These are phyloP conservation scores for Bellardia bayeri DNA, from an alignment of 2,888 invertebrate genomes.

Conservation along the genomic window DNA sequence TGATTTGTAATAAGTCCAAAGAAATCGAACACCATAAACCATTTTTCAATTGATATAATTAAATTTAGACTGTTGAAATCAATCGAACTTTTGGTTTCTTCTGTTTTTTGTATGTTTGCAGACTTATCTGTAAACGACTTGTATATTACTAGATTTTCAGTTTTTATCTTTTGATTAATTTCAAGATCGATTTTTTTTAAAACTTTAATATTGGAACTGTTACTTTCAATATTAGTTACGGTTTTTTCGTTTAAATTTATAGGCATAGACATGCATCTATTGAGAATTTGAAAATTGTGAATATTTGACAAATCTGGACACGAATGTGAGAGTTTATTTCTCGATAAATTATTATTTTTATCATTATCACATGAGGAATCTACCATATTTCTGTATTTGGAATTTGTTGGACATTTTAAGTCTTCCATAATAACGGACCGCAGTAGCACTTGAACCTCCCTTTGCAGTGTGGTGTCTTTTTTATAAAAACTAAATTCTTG, in stretches of 20 bases:
- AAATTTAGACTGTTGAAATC: constrained; percentile 97
- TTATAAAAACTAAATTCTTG: constrained; percentile 92
- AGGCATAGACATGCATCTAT: constrained; percentile 85
- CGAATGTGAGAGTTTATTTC: constrained; percentile 77
- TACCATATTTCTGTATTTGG: constrained; percentile 93
- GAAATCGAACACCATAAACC: constrained; percentile 98
- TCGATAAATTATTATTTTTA: constrained; percentile 72
- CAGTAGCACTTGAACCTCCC: constrained; percentile 90
- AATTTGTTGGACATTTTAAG: constrained; percentile 90
- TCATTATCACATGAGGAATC: constrained; percentile 85
- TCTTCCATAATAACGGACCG: constrained; percentile 96
- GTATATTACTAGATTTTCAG: constrained; percentile 90
- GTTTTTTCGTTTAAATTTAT: constrained; percentile 85
- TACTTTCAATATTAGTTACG: background rate
- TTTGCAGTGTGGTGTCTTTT: constrained; percentile 85
- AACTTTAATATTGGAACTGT: background rate
- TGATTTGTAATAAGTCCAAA: constrained; percentile 87
- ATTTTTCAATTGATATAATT: constrained; percentile 95
- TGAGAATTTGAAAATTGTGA: constrained; percentile 76
- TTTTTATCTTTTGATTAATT: constrained; percentile 78
- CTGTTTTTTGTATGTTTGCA: constrained; percentile 78
- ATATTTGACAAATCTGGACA: constrained; percentile 78
- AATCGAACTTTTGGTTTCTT: constrained; percentile 84
- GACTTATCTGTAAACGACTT: constrained; percentile 89
- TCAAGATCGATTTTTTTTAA: constrained; percentile 44